Percentiles rank a stretch among this genome's conserved stretches.
phyloP scores from a whole-genome alignment of 53 echinoderm and acorn worm genomes.

The Arbacia lixula region DNA sequence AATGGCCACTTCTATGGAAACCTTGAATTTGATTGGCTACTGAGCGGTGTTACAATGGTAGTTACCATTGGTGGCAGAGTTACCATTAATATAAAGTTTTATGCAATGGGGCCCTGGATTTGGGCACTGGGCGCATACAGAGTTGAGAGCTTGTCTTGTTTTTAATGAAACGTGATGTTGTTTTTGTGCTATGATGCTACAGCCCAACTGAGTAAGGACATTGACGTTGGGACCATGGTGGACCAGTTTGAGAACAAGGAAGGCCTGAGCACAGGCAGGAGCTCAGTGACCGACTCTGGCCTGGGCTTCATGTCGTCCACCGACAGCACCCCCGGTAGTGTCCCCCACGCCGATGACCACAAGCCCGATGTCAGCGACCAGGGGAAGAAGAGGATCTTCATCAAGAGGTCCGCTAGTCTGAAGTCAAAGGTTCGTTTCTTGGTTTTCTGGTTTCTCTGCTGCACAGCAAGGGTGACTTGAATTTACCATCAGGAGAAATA shows the following conservation, averaged over 20 bases:
- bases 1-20: too few relatives aligned
- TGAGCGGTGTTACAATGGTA: too few relatives aligned
- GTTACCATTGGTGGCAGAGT: too few relatives aligned
- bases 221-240: constrained; percentile 25
- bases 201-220: constrained; percentile 12
- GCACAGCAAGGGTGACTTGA: background rate
- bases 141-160: too few relatives aligned
- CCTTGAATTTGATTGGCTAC: too few relatives aligned
- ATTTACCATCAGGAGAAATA: too few relatives aligned
- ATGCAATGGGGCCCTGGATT: too few relatives aligned
- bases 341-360: background rate
- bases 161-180: too few relatives aligned
- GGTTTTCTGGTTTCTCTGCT: background rate
- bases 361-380: constrained; percentile 2
- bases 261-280: background rate
- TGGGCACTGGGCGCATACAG: too few relatives aligned
- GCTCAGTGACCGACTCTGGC: background rate
- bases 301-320: background rate
- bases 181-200: too few relatives aligned
- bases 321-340: background rate
- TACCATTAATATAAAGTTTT: too few relatives aligned
- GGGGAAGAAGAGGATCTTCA: constrained; percentile 21
- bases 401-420: constrained; percentile 40
- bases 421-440: constrained; percentile 40
- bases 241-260: constrained; percentile 22